Base-by-base conservation (phyloP, 2,888 invertebrate species). In the Aphidius colemani region DNA sequence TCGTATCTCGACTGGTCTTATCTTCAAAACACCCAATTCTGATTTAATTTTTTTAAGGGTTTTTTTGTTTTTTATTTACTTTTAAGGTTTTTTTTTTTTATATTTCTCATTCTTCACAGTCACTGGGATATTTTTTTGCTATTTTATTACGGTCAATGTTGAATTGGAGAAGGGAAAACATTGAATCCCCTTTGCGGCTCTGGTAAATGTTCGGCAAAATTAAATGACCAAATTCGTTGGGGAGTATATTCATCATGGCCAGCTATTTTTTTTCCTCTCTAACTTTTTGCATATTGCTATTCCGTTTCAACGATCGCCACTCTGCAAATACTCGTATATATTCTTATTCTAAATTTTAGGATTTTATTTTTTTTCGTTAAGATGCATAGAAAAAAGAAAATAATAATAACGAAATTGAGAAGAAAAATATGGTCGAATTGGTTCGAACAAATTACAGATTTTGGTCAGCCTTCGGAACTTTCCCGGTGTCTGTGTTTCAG, bases 211-310 rank as follows among this genome's bases (percentile, higher is more conserved):
- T 57, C 57, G 57, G 57, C 11, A 57, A 57, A 57, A 57, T 76
- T 74, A 76, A 77, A 76, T 71, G 76, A 76, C 77, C 75, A 71
- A 18, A 76, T 76, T 75, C 75, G 76, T 74, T 70, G 70, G 72
- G 71, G 70, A 66, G 66, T 72, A 70, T 69, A 71, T 71, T 66
- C 63, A 57, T 61, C 67, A 59, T 61, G 61, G 65, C 64, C 45
- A 62, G 11, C 30, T 55, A 66, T 62, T 61, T 45, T 30, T n/a
- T 59, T 58, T 64, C 53, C 53, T 45, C 53, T 62, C 58, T 59
- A 44, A 59, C 65, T 39, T 50, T 11, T 53, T 13, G 49, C 5
- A 30, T 5, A 30, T 30, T 30, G 30, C 30, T 30, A 30, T 30
- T 30, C 30, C 4, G 3, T 30, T 30, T 30, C 30, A 30, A 30